Evolutionary conservation across 1,140 invertebrate species (phyloP).

Genomic region (Callitettix versicolor): DNA sequence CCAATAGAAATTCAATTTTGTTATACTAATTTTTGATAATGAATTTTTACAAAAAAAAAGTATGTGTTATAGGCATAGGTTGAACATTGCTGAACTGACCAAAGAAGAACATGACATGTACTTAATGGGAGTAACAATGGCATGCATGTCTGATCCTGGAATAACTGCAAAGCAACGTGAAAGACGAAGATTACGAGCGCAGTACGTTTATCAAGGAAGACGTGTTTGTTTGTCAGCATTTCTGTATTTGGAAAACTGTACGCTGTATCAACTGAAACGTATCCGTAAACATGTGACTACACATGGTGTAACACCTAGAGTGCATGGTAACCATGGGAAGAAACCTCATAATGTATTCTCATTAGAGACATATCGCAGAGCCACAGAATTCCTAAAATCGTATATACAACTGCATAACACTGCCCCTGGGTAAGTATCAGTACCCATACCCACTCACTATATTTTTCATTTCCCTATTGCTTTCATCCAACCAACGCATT

Average conservation of each 20-base stretch:
- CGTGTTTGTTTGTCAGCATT: constrained; percentile 68
- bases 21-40: too few species aligned
- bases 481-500: neutral
- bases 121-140: constrained; percentile 70
- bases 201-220: constrained; percentile 61
- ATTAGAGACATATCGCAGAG: constrained; percentile 63
- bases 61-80: constrained; percentile 40
- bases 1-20: too few species aligned
- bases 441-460: too few species aligned
- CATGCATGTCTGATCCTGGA: constrained; percentile 60
- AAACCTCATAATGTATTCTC: constrained; percentile 73
- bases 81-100: constrained; percentile 67
- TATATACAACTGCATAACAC: constrained; percentile 43
- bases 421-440: neutral
- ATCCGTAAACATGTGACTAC: constrained; percentile 67
- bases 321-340: constrained; percentile 69
- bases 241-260: constrained; percentile 68
- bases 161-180: constrained; percentile 61
- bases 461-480: too few species aligned
- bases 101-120: constrained; percentile 65
- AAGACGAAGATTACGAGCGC: constrained; percentile 53
- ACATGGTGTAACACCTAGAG: constrained; percentile 61
- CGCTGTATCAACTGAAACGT: constrained; percentile 64
- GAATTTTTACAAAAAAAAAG: too few species aligned
- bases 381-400: constrained; percentile 60